These are phyloP conservation scores for Agonopterix arenella DNA, from an alignment of 2,888 invertebrate genomes.

Conservation along the genomic window DNA sequence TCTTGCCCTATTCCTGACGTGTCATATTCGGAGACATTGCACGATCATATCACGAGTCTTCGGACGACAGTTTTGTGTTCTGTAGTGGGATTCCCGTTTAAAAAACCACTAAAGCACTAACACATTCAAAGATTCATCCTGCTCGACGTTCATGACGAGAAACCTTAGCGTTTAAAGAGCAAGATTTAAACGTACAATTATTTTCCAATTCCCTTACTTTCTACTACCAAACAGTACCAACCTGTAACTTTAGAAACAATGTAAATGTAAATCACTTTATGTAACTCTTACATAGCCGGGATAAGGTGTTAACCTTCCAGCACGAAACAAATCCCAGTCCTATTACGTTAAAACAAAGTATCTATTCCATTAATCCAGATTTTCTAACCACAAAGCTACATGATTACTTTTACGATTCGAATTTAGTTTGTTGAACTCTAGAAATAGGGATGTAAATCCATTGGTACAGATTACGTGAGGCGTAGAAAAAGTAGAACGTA, in stretches of 20 bases:
- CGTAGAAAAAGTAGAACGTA: conserved; percentile 46
- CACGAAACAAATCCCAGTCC: conserved; percentile 21
- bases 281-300: conserved; percentile 35
- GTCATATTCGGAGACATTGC: too few species aligned
- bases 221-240: conserved; percentile 35
- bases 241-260: conserved; percentile 35
- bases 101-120: too few species aligned
- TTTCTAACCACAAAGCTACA: too few species aligned
- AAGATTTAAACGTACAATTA: conserved; percentile 11
- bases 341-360: too few species aligned
- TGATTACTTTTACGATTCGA: background rate
- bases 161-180: background rate
- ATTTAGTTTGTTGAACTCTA: background rate
- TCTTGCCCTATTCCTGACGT: too few species aligned
- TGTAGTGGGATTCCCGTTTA: too few species aligned
- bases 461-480: conserved; percentile 8
- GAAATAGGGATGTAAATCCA: conserved; percentile 21
- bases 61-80: too few species aligned
- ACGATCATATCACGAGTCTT: too few species aligned
- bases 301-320: conserved; percentile 36
- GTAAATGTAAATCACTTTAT: conserved; percentile 33
- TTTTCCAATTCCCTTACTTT: conserved; percentile 26
- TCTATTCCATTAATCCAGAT: too few species aligned
- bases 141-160: too few species aligned
- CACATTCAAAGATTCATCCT: too few species aligned